These are phyloP conservation scores for Leucozona laternaria DNA, from an alignment of 2,888 invertebrate genomes.

Conservation along the genomic window DNA sequence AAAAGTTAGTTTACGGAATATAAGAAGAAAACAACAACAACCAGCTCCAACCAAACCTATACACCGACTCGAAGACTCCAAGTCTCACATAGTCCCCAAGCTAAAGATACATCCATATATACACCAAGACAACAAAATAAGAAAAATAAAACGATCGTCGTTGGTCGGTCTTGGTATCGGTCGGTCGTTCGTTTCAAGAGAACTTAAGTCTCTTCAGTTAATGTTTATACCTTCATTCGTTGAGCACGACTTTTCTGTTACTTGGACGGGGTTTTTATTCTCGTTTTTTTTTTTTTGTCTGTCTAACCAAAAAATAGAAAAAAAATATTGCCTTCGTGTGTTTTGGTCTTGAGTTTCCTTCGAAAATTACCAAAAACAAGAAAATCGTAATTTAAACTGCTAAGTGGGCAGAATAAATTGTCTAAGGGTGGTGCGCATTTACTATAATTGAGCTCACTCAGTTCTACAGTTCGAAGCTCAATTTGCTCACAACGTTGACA, in stretches of 20 bases:
- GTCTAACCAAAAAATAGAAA: neutral
- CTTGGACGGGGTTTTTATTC: conserved; percentile 47
- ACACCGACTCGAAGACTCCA: conserved; percentile 54
- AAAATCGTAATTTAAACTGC: conserved; percentile 9
- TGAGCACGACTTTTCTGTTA: conserved; percentile 67
- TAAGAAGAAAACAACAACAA: conserved; percentile 16
- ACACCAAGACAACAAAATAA: conserved; percentile 26
- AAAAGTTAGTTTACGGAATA: conserved; percentile 59
- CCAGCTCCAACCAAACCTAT: conserved; percentile 52
- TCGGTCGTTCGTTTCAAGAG: conserved; percentile 61
- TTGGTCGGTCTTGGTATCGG: conserved; percentile 18
- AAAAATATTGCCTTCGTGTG: conserved; percentile 26
- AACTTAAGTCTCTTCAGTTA: conserved; percentile 72
- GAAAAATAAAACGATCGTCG: conserved; percentile 49
- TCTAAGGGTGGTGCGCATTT: conserved; percentile 20
- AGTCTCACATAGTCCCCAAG: conserved; percentile 30
- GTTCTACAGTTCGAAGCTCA: too few relatives aligned
- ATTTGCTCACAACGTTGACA: conserved; percentile 54
- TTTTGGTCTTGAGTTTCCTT: conserved; percentile 25
- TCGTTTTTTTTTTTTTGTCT: conserved; percentile 9
- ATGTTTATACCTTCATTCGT: conserved; percentile 75
- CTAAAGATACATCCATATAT: too few relatives aligned
- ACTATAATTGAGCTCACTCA: conserved; percentile 13
- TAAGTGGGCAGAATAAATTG: neutral
- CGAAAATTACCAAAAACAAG: conserved; percentile 29